phyloP scores from a whole-genome alignment of 2,888 invertebrate genomes.

The Heteromurus nitidus region DNA sequence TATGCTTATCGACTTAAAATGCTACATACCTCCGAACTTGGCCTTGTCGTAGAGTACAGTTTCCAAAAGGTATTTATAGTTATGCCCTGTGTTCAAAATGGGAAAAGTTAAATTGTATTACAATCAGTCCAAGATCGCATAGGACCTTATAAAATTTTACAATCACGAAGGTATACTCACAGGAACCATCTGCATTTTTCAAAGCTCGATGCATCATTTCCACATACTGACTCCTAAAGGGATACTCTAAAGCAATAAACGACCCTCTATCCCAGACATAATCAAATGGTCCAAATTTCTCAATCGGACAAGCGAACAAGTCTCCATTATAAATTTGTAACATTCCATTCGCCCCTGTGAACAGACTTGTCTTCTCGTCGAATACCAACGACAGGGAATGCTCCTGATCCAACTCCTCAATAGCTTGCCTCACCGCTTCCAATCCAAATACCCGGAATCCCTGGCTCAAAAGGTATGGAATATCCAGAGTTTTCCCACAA shows the following conservation, averaged over 20 bases:
- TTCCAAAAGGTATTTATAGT: conserved; percentile 67
- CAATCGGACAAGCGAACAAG: conserved; percentile 64
- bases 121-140: too few relatives aligned
- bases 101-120: too few relatives aligned
- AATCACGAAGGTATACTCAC: conserved; percentile 11
- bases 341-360: conserved; percentile 47
- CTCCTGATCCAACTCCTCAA: conserved; percentile 68
- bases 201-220: conserved; percentile 64
- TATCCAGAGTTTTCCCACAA: conserved; percentile 73
- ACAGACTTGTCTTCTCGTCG: conserved; percentile 41
- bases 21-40: conserved; percentile 56
- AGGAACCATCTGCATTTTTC: conserved; percentile 10
- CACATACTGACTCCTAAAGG: conserved; percentile 46
- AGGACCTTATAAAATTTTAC: too few relatives aligned
- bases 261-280: conserved; percentile 69
- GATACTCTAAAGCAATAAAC: conserved; percentile 66
- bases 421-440: conserved; percentile 71
- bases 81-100: conserved; percentile 48
- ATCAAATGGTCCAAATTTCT: conserved; percentile 68
- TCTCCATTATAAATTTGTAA: conserved; percentile 66
- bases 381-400: conserved; percentile 48
- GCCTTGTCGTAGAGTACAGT: conserved; percentile 64
- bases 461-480: conserved; percentile 72
- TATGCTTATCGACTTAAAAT: neutral
- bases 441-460: conserved; percentile 74